Evolutionary conservation across 2,113 vertebrate species (phyloP).

Genomic region (Cromileptes altivelis): DNA sequence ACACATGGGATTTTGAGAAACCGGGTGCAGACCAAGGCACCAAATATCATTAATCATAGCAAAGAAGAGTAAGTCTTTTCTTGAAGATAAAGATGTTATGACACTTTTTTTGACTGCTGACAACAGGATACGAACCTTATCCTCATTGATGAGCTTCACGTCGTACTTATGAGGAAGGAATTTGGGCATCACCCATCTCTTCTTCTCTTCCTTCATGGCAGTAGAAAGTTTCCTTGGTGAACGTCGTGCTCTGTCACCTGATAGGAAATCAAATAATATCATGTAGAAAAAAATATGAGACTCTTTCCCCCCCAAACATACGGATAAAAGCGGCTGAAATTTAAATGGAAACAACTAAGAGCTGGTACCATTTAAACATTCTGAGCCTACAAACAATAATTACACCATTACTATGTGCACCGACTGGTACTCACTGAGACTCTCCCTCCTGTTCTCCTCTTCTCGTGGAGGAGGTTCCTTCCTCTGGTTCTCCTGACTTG

Average conservation of each 20-base stretch:
- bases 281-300: neutral
- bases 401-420: too few species aligned
- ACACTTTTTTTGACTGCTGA: neutral
- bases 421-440: conserved; percentile 87
- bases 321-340: too few species aligned
- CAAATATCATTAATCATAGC: neutral
- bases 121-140: conserved; percentile 87
- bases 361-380: neutral
- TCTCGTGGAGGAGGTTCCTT: conserved; percentile 89
- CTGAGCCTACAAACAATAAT: neutral
- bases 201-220: conserved; percentile 95
- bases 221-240: conserved; percentile 96
- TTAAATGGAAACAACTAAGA: too few species aligned
- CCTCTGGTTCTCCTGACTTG: conserved; percentile 92
- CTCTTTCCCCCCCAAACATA: neutral
- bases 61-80: neutral
- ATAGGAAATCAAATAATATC: neutral
- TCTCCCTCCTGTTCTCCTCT: conserved; percentile 91
- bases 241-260: conserved; percentile 94
- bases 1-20: neutral
- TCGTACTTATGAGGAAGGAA: conserved; percentile 98
- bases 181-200: conserved; percentile 96
- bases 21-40: neutral
- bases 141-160: conserved; percentile 94
- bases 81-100: neutral